Base-by-base conservation (phyloP, 2,888 invertebrate genomes). In the Scrobipalpa atriplicella region DNA sequence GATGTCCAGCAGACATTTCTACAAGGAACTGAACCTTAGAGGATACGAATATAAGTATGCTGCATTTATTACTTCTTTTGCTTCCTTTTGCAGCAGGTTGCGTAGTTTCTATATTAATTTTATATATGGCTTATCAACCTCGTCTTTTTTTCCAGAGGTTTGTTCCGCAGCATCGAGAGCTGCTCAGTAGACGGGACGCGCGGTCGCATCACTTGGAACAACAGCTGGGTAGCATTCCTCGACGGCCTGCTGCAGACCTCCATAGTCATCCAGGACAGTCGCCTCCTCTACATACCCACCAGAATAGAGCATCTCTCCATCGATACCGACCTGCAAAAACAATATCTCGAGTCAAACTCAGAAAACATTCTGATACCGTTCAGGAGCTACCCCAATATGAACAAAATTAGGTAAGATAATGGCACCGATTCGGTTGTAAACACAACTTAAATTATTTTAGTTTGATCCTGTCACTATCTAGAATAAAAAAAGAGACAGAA, bases 221-320 rank as follows among this genome's bases (percentile, higher is more conserved):
- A 95, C 75, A 97, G 97, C 86, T 98, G 98, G 98, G 95, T 97
- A 7, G 94, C 96, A 2, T 97, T 97, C 84, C 94, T 98, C 89
- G 98, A 98, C 87, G 96, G 96, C 38, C 95, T 98, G 95, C 91
- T 98, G n/a, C 98, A 98, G 85, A 94, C 97, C 74, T 94, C 95
- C 74, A 95, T 98, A 61, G 82, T 97, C 38, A 94, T 95, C 29
- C 93, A 95, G 66, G 95, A 95, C 70, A 94, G 95, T 0, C 93
- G 96, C 38, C 94, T 95, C 1, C 93, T 97, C 2, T 93, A 95
- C 76, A 93, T 97, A 0, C 97, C 98, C 0, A 97, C 96, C 0
- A 94, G 95, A 65, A 95, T 97, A 29, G 94, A 95, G 73, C 95
- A 94, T 75, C 81, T 97, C 0, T 93, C 94, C 13, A 96, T 97